These are phyloP conservation scores for Atherinosoma microstoma DNA, from an alignment of 2,797 vertebrate genomes.

Conservation along the genomic window DNA sequence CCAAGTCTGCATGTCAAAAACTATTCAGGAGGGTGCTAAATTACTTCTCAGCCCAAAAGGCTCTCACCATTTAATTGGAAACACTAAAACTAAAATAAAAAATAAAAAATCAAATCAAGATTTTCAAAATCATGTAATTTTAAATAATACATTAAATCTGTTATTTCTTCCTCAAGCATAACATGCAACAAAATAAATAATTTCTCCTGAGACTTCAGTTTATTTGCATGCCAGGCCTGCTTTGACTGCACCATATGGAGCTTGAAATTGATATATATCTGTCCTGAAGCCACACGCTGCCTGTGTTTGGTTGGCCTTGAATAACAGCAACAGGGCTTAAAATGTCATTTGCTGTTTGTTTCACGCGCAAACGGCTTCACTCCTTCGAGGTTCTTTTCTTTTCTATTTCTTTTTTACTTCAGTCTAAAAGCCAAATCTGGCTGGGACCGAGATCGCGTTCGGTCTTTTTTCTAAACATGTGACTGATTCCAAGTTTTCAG, in stretches of 20 bases:
- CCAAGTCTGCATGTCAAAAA: too few relatives aligned
- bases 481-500: neutral
- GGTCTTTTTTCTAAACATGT: neutral
- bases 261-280: neutral
- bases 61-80: too few relatives aligned
- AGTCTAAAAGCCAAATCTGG: too few relatives aligned
- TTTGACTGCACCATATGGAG: neutral
- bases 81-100: too few relatives aligned
- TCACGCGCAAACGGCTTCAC: neutral
- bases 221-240: neutral
- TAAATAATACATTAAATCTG: neutral
- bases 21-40: too few relatives aligned
- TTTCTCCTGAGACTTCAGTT: neutral
- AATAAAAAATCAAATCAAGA: too few relatives aligned
- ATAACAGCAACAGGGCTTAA: neutral
- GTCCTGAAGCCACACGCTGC: neutral
- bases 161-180: neutral
- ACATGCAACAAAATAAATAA: too few relatives aligned
- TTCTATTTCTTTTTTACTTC: too few relatives aligned
- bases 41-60: too few relatives aligned
- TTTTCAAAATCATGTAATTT: neutral
- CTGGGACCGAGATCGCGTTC: neutral
- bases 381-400: neutral
- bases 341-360: constrained; percentile 6
- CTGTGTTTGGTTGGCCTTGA: neutral